Evolutionary conservation across 2,888 invertebrate species (phyloP).

Genomic region (Hipparchia sbordonii): DNA sequence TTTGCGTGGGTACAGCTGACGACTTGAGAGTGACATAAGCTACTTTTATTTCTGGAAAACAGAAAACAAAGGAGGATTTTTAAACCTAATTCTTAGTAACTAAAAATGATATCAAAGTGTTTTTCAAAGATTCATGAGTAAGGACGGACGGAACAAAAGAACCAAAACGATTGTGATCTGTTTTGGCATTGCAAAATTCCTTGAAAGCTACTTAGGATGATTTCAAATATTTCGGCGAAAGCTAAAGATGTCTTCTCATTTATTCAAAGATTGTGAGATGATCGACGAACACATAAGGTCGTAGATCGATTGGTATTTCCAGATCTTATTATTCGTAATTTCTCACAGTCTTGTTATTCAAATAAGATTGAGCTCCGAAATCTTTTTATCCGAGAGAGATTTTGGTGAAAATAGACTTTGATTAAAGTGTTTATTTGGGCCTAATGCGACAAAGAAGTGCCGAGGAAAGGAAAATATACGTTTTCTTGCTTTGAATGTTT

Average conservation of each 20-base stretch:
- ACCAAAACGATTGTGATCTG: background rate
- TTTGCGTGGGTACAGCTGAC: no score
- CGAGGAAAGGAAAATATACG: background rate
- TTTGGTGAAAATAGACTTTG: conserved; percentile 33
- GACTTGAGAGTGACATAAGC: no score
- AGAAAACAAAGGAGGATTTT: no score
- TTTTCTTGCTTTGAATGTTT: conserved; percentile 2
- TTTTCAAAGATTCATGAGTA: no score
- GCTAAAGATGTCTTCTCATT: conserved; percentile 1
- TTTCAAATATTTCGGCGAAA: background rate
- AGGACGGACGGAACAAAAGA: background rate
- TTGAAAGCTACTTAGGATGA: background rate
- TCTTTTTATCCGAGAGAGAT: conserved; percentile 30
- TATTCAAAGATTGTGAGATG: conserved; percentile 7
- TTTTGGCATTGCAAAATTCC: background rate
- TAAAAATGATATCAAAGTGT: no score
- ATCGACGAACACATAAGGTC: conserved; percentile 10
- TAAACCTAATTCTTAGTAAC: no score
- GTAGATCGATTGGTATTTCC: conserved; percentile 5
- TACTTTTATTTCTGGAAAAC: no score
- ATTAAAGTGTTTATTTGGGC: conserved; percentile 37
- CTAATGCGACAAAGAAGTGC: conserved; percentile 22
- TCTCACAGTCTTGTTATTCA: conserved; percentile 36
- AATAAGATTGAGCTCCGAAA: conserved; percentile 37
- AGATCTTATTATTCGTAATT: conserved; percentile 26